Percentiles rank a stretch among this genome's conserved stretches.
These are phyloP conservation scores for Pseudotriccus pelzelni DNA, from an alignment of 2,797 vertebrate genomes.

Conservation along the genomic window DNA sequence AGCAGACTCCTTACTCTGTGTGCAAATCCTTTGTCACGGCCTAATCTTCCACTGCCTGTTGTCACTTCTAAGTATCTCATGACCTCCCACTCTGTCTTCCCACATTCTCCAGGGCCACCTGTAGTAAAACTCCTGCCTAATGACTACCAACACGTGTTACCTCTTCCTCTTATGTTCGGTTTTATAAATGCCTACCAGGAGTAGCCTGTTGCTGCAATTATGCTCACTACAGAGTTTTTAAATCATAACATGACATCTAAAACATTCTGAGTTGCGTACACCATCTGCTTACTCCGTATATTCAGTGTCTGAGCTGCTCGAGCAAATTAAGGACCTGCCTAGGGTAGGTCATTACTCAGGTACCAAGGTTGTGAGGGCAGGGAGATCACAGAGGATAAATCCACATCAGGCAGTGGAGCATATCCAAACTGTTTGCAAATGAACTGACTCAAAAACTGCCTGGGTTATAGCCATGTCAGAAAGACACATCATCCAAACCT, in stretches of 20 bases:
- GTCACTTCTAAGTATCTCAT: background rate
- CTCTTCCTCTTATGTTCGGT: background rate
- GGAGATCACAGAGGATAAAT: conserved; percentile 22
- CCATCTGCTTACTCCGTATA: background rate
- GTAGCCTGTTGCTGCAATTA: background rate
- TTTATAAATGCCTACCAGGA: background rate
- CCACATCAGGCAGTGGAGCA: background rate
- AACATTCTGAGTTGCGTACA: background rate
- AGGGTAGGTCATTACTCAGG: background rate
- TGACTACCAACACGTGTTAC: background rate
- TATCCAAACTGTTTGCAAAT: background rate
- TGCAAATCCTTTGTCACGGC: background rate
- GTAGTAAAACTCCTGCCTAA: background rate
- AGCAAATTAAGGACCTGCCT: conserved; percentile 15
- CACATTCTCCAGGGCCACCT: background rate
- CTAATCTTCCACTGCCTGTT: background rate
- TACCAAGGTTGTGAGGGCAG: background rate
- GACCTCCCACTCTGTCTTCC: background rate
- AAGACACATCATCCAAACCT: background rate
- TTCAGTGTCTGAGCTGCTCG: background rate
- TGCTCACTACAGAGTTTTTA: background rate
- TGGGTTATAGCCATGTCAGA: background rate
- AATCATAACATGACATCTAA: conserved; percentile 22
- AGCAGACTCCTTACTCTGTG: background rate
- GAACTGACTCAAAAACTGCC: conserved; percentile 1